Evolutionary conservation across 2,888 invertebrate genomes (phyloP).

Genomic region (Neoascia interrupta): DNA sequence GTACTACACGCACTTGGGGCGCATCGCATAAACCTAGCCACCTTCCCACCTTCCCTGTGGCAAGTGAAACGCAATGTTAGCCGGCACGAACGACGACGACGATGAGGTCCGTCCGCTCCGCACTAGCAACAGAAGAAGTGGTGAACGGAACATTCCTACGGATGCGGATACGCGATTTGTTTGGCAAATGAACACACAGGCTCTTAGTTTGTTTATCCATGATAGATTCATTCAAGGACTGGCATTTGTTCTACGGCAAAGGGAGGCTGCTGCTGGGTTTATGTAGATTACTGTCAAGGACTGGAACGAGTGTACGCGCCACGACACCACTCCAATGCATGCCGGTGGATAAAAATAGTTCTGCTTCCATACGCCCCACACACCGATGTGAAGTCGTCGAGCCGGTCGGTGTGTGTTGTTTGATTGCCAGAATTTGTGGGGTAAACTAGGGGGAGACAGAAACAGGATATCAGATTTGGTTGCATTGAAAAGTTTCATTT

Average conservation of each 20-base stretch:
- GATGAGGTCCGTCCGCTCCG: not conserved
- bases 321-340: conserved; percentile 9
- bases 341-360: conserved; percentile 51
- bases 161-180: conserved; percentile 63
- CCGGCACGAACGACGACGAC: conserved; percentile 21
- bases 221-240: conserved; percentile 52
- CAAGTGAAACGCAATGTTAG: conserved; percentile 54
- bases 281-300: conserved; percentile 49
- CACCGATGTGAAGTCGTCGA: not conserved
- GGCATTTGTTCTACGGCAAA: no score
- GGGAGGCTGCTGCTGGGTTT: conserved; percentile 22
- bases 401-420: conserved; percentile 12
- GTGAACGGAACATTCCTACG: conserved; percentile 49
- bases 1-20: conserved; percentile 49
- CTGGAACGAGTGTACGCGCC: conserved; percentile 18
- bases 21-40: no score
- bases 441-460: not conserved
- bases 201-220: conserved; percentile 43
- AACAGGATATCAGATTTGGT: conserved; percentile 2
- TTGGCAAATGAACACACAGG: conserved; percentile 52
- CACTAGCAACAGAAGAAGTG: conserved; percentile 25
- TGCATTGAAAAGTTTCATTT: conserved; percentile 23
- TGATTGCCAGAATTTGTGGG: conserved; percentile 18
- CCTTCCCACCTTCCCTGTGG: no score
- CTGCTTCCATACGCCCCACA: conserved; percentile 9